Base-by-base conservation (phyloP, 2,113 vertebrate genomes). In the Butorides virescens region DNA sequence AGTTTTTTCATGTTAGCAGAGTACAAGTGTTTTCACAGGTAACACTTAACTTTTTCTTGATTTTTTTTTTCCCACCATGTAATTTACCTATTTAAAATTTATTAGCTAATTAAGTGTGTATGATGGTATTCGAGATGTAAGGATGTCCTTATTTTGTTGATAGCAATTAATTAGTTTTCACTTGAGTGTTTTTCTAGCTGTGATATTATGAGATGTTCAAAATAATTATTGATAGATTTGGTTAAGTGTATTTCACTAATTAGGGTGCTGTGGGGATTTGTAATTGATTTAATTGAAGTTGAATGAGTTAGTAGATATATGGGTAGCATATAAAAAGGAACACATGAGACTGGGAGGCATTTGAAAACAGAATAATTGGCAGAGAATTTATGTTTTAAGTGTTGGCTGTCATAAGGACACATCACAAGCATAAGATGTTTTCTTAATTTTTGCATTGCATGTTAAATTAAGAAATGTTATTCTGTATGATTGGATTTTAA, bases 221-320 rank as follows among this genome's bases (percentile, higher is more conserved):
- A 97, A 97, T 97, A 94, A 90, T 96, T 97, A 94, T 95, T 96
- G 75, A 96, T 95, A 93, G 72, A 94, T 97, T 90, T 93, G 46
- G 79, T 80, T 94, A 89, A 95, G 85, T 94, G 85, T 96, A 92
- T 95, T 95, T 92, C 74, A 89, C 82, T 97, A 97, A 97, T 96
- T 95, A 92, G 63, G 26, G 53, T 11, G 2, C 90, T 92, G 67
- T 93, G 59, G 96, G 89, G 73, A 94, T 97, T 97, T 93, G 37
- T 95, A 97, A 97, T 95, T 97, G 85, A 89, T 96, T 96, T 96
- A 97, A 97, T 92, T 96, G 71, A 95, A 95, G 63, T 83, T 72
- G 79, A 94, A 93, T 80, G 82, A 95, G n/a, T 52, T 87, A 62
- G 79, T 58, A 95, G 83, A 71, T 94, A 81, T 95, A 95, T 65